Base-by-base conservation (phyloP, 1,140 invertebrate species). In the Drosophila tropicalis region DNA sequence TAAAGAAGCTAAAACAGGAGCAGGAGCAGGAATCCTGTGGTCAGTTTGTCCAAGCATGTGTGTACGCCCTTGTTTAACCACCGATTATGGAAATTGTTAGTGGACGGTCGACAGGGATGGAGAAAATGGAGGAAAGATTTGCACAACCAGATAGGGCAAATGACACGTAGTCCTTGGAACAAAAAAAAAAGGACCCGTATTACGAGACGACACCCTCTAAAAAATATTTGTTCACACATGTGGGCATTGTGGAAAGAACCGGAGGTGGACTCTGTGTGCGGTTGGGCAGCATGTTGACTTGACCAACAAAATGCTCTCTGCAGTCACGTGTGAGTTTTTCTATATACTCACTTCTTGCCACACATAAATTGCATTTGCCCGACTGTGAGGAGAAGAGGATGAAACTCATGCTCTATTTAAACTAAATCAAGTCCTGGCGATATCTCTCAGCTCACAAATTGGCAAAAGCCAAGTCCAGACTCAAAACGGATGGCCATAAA, bases 181-280 rank as follows among this genome's bases (percentile, higher is more conserved):
- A 47, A 55, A 51, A 58, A 63, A 68, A 34, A 57, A 78, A 62
- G 73, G 66, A 74, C 84, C 84, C 84, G 84, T 81, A 87, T 87
- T 70, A 78, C 69, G 55, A 66, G 67, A 54, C 68, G 76, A 79
- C 80, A 89, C 80, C 84, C 77, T 81, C 83, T 86, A 86, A 86
- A 85, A 85, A 86, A 87, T 86, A 87, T 86, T 87, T 87, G 83
- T 86, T 87, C 84, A 89, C 80, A 83, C 80, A 89, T 86, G 70
- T 76, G 82, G 79, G 83, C 62, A 36, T 15, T 13, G 58, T 29
- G 0, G 22, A 41, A 32, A 39, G 41, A 36, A 34, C 15, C 36
- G 41, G 60, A 34, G 36, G 29, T 29, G 29, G 29, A 29, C 6
- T 51, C 32, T 58, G 5, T n/a, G 29, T 56, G 54, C 32, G 12